These are phyloP conservation scores for Gyps fulvus DNA, from an alignment of 2,113 vertebrate genomes.

Conservation along the genomic window DNA sequence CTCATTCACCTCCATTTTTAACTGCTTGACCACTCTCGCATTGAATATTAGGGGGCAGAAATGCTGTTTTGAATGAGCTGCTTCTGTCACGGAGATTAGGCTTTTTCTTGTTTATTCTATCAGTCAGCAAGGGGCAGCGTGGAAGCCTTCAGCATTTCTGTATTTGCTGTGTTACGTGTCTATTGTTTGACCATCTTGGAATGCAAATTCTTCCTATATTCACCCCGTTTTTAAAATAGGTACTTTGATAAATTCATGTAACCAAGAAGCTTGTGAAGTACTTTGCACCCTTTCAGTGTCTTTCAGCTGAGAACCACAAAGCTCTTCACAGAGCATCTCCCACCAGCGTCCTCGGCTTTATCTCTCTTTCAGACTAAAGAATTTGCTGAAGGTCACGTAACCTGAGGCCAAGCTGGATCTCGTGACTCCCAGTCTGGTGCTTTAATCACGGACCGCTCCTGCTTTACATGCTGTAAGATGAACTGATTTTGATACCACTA, in stretches of 20 bases:
- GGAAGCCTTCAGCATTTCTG: neutral
- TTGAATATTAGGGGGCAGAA: neutral
- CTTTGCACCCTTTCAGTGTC: neutral
- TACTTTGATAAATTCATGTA: neutral
- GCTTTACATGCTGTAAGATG: slow-evolving; percentile 5
- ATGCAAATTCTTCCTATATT: neutral
- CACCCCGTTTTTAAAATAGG: neutral
- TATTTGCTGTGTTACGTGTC: accelerated
- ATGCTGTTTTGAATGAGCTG: neutral
- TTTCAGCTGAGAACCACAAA: neutral
- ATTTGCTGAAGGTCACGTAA: neutral
- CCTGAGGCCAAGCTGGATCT: slow-evolving; percentile 4
- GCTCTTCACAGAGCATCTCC: neutral
- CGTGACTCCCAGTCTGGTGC: neutral
- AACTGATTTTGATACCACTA: neutral
- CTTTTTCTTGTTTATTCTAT: neutral
- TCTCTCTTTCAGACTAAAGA: slow-evolving; percentile 14
- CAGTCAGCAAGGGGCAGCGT: neutral
- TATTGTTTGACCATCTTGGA: neutral
- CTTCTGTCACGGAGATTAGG: neutral
- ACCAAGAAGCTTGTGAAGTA: neutral
- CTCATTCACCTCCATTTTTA: neutral
- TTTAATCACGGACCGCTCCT: neutral
- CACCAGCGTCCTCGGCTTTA: neutral
- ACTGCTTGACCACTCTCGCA: neutral